Base-by-base conservation (phyloP, 2,888 invertebrate genomes). In the Parnassius glacialis region DNA sequence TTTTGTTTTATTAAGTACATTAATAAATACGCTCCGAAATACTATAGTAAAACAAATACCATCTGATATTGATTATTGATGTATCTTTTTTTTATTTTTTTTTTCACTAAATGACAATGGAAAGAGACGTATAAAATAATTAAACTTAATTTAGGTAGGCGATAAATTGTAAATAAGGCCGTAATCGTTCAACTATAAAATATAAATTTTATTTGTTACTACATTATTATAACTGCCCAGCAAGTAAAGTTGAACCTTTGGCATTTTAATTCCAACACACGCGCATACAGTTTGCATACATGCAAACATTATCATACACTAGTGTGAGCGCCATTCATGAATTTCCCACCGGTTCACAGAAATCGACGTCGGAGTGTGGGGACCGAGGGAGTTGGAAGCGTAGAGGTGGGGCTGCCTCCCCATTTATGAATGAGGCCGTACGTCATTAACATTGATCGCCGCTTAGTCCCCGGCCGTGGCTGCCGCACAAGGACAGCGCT, bases 371-470 rank as follows among this genome's bases (percentile, higher is more conserved):
- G 72, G 76, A 75, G 81, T 70, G 72, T 76, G 82, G 66, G 80
- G 74, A 62, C 62, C 48, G 68, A 68, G 71, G 75, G 65, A 64
- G 63, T 65, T 56, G 65, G 51, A 61, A 12, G 68, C 57, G 66
- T 52, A 68, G 74, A 68, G 74, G 72, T 69, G 74, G 79, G 73
- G 80, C 73, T 61, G 74, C 74, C 85, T 79, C 85, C 87, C 80
- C 72, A 66, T 88, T 90, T 83, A 88, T 91, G 90, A 91, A 91
- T 91, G 90, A 83, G 88, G 88, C 73, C 82, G 81, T 86, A 90
- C 90, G 90, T 91, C 90, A 91, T 84, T 75, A 75, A 71, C 79
- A 88, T 90, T 85, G 90, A 91, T 79, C 81, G 79, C 67, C 72
- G 65, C 64, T 10, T 71, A 70, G 68, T 70, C 73, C 69, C 62